Base-by-base conservation (phyloP, 2,888 invertebrate genomes). In the Rhamphomyia laevipes region DNA sequence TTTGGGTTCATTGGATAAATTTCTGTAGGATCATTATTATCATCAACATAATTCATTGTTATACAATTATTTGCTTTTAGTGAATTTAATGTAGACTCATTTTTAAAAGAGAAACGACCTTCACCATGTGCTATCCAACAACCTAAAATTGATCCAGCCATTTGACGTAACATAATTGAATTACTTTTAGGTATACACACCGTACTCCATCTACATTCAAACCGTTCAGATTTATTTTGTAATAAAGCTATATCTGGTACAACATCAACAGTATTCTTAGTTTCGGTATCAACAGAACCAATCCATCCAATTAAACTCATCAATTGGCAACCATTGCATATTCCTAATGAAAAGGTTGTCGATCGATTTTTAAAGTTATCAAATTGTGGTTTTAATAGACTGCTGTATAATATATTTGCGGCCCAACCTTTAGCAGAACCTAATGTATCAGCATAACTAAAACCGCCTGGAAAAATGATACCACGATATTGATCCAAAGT, bases 341-440 rank as follows among this genome's bases (percentile, higher is more conserved):
- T 87, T 30, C 97, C 97, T 56, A 97, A 76, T 46, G 94, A 94
- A 69, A 99, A 97, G 0, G 93, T 93, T 64, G 96, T 85, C 1
- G 73, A 63, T 13, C 88, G 77, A 35, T 73, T 71, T 57, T 76
- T 78, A 71, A 97, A 99, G 47, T 76, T 73, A 18, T 80, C 72
- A 58, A 99, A 85, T 65, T 94, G 89, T 1, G 77, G 72, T 53
- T 77, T 75, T n/a, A 96, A 67, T 3, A 74, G 73, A 11, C 81
- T 76, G 58, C 91, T 86, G 67, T 90, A 93, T 37, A 86, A 70
- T 41, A 95, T 83, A 55, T 89, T 86, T 0, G 91, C 94, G 0
- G 96, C 94, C 97, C 97, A 97, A 37, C 97, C 96, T 74, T 94
- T 96, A 0, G 93, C 96, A 0, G 96, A 95, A 6, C 97, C 97